These are phyloP conservation scores for Corynorhinus townsendii DNA, from an alignment of 2,113 vertebrate species.

Conservation along the genomic window DNA sequence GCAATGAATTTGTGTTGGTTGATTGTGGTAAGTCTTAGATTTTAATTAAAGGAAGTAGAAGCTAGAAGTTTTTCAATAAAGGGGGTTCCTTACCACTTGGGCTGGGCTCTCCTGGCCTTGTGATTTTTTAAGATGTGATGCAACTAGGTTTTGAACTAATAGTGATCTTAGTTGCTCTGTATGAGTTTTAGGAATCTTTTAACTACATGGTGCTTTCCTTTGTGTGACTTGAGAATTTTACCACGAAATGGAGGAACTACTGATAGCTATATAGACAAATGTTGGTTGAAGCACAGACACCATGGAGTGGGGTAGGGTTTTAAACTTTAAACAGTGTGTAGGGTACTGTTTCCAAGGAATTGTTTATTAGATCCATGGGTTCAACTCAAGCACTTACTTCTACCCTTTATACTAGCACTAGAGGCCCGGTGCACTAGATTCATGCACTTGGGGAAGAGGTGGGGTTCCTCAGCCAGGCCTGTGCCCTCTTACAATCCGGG, in stretches of 20 bases:
- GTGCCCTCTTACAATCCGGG: too few species aligned
- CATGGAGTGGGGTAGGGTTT: background rate
- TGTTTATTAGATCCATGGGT: background rate
- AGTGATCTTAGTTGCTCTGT: background rate
- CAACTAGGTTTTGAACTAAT: background rate
- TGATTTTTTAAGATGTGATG: background rate
- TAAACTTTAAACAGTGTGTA: background rate
- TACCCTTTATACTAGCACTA: background rate
- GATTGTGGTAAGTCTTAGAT: background rate
- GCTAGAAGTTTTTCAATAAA: background rate
- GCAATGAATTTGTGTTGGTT: background rate
- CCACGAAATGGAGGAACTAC: background rate
- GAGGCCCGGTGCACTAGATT: too few species aligned
- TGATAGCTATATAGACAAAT: background rate
- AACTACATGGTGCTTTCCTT: constrained; percentile 8
- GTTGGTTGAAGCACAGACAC: background rate
- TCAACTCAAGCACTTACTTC: background rate
- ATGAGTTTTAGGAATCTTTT: background rate
- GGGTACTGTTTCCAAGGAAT: background rate
- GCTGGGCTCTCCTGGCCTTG: background rate
- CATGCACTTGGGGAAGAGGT: too few species aligned
- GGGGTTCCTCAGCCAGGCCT: too few species aligned
- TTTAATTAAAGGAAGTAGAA: background rate
- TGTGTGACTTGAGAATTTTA: background rate
- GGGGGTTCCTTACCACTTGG: background rate